Percentiles rank a stretch among this genome's conserved stretches.
These are phyloP conservation scores for Drosophila setosimentum DNA, from an alignment of 2,888 invertebrate genomes.

Conservation along the genomic window DNA sequence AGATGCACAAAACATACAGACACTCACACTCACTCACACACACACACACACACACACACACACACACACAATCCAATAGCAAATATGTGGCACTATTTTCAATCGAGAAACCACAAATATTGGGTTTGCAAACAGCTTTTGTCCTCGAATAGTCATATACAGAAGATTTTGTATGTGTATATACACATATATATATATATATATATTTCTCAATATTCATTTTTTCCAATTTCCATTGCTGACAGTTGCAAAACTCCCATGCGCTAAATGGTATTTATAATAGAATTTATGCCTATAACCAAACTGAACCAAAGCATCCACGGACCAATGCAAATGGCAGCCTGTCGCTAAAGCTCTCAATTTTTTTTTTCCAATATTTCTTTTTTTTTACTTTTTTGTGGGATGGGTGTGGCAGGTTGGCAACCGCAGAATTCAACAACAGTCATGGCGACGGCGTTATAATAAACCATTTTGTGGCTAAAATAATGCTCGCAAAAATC, in stretches of 20 bases:
- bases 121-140: conserved; percentile 51
- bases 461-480: conserved; percentile 76
- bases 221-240: conserved; percentile 71
- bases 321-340: conserved; percentile 73
- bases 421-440: conserved; percentile 68
- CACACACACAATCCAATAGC: conserved; percentile 10
- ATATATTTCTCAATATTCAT: conserved; percentile 27
- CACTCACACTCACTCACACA: conserved; percentile 6
- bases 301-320: conserved; percentile 14
- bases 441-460: conserved; percentile 56
- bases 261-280: conserved; percentile 76
- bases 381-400: not conserved
- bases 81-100: conserved; percentile 48
- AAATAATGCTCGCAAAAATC: conserved; percentile 17
- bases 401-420: not conserved
- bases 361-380: conserved; percentile 38
- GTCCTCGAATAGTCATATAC: conserved; percentile 33
- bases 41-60: conserved; percentile 14
- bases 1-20: conserved; percentile 28
- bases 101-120: conserved; percentile 72
- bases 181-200: conserved; percentile 1
- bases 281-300: conserved; percentile 75
- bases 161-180: conserved; percentile 4
- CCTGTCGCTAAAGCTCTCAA: conserved; percentile 58
- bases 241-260: conserved; percentile 74